Conservation (phyloP, 1,140 invertebrate species). For the Mamestra configurata region DNA sequence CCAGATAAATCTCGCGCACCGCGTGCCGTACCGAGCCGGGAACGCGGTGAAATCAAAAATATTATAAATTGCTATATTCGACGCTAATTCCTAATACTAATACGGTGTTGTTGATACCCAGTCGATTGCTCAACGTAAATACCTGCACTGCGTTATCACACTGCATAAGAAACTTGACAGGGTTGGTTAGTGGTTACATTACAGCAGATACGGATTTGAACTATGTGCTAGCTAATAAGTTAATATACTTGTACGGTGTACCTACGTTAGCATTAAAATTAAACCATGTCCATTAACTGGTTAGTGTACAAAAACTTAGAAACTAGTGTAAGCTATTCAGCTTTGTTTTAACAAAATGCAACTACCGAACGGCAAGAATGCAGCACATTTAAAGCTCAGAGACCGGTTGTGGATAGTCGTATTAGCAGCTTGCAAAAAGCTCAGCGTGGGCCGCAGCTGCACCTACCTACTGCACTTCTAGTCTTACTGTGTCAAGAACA, state of each 20-base stretch:
- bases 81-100: background rate
- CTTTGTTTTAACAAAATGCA: constrained; percentile 12
- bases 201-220: too few species aligned
- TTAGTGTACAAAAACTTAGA: too few species aligned
- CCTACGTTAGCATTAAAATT: background rate
- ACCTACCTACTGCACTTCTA: constrained; percentile 88
- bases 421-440: constrained; percentile 81
- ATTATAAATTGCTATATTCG: constrained; percentile 34
- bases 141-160: too few species aligned
- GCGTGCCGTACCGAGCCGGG: constrained; percentile 58
- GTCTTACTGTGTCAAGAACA: constrained; percentile 88
- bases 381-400: constrained; percentile 63
- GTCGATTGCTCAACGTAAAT: too few species aligned
- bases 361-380: constrained; percentile 58
- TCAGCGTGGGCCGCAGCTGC: constrained; percentile 83
- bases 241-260: background rate
- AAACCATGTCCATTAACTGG: too few species aligned
- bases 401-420: constrained; percentile 69
- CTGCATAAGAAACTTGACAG: too few species aligned
- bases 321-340: too few species aligned
- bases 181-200: too few species aligned
- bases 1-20: constrained; percentile 65
- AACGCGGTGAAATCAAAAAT: constrained; percentile 66
- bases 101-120: background rate
- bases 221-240: background rate